A percentile compares a stretch with the other conserved stretches of the same genome.
These are phyloP conservation scores for Parus major DNA, from an alignment of 2,113 vertebrate genomes.

Conservation along the genomic window DNA sequence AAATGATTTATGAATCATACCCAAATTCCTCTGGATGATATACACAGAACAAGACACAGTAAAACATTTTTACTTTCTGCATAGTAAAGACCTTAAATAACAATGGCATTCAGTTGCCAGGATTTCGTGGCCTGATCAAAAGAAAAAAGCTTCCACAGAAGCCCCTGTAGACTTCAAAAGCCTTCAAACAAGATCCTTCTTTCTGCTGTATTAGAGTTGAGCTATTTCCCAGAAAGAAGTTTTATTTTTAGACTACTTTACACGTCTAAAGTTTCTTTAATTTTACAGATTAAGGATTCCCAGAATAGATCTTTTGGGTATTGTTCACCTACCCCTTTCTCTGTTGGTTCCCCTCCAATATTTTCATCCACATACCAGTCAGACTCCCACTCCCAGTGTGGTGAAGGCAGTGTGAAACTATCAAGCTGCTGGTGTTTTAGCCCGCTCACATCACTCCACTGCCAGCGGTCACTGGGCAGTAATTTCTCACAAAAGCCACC, in stretches of 20 bases:
- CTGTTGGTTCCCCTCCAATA: slow-evolving; percentile 93
- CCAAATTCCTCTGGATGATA: background rate
- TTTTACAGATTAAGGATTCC: slow-evolving; percentile 1
- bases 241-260: background rate
- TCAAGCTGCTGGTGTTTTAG: slow-evolving; percentile 86
- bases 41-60: background rate
- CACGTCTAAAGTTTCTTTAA: background rate
- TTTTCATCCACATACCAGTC: slow-evolving; percentile 97
- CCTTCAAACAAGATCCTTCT: background rate
- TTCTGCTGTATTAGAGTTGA: background rate
- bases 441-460: slow-evolving; percentile 94
- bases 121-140: background rate
- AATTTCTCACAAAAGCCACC: slow-evolving; percentile 92
- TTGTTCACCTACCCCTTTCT: slow-evolving; percentile 88
- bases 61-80: slow-evolving; percentile 8
- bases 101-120: background rate
- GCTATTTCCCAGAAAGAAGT: background rate
- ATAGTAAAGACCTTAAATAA: background rate
- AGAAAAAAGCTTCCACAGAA: background rate
- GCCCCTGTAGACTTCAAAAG: background rate
- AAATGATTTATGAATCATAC: background rate
- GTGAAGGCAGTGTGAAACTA: slow-evolving; percentile 84
- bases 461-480: slow-evolving; percentile 96
- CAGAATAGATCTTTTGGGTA: slow-evolving; percentile 11
- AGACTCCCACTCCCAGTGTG: slow-evolving; percentile 95